These are phyloP conservation scores for Chrysoperla carnea DNA, from an alignment of 1,140 invertebrate species.

Conservation along the genomic window DNA sequence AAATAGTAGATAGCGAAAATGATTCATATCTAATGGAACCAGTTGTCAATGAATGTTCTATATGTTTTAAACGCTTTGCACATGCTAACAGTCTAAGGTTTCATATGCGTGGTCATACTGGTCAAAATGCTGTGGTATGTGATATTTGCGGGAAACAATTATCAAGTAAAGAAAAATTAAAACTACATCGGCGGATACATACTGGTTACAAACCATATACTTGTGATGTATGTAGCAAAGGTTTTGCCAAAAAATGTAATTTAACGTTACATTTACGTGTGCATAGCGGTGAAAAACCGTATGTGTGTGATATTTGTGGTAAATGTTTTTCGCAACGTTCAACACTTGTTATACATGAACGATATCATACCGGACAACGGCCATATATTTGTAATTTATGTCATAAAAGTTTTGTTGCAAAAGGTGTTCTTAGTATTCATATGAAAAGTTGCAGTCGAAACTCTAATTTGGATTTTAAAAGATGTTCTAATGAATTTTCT, in stretches of 20 bases:
- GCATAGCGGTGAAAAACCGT: constrained; percentile 45
- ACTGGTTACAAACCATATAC: constrained; percentile 54
- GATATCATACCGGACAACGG: constrained; percentile 57
- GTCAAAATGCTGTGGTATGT: constrained; percentile 39
- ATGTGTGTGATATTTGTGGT: constrained; percentile 46
- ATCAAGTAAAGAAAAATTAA: constrained; percentile 45
- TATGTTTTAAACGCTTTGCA: constrained; percentile 26
- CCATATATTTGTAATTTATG: constrained; percentile 56
- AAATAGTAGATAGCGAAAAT: not conserved
- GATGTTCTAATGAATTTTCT: too few species aligned
- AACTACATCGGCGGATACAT: constrained; percentile 51
- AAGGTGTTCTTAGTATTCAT: constrained; percentile 38
- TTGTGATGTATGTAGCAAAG: constrained; percentile 46
- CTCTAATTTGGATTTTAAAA: too few species aligned
- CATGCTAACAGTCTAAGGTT: constrained; percentile 33
- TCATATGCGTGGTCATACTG: constrained; percentile 39
- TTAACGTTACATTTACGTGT: constrained; percentile 40
- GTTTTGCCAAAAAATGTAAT: constrained; percentile 42
- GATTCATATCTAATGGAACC: not conserved
- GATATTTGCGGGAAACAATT: constrained; percentile 65
- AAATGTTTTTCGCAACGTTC: constrained; percentile 66
- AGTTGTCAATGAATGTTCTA: constrained; percentile 18
- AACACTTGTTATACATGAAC: constrained; percentile 53
- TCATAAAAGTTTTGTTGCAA: constrained; percentile 41
- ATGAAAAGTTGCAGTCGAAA: constrained; percentile 23